These are phyloP conservation scores for Pollenia angustigena DNA, from an alignment of 2,888 invertebrate species.

Conservation along the genomic window DNA sequence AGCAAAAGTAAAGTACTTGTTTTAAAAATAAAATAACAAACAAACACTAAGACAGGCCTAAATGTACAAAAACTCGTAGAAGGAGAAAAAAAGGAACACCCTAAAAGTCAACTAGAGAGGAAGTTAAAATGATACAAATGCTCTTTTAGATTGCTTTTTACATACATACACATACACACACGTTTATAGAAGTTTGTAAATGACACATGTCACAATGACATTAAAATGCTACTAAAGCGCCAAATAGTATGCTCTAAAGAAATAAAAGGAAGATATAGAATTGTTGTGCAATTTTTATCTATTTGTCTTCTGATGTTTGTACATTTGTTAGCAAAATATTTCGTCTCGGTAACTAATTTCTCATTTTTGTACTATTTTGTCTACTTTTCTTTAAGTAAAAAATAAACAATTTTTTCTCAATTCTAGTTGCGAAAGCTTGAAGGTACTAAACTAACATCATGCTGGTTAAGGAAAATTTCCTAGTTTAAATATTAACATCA, in stretches of 20 bases:
- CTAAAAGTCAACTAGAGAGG: constrained; percentile 9
- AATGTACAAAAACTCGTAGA: constrained; percentile 6
- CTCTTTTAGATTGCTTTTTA: constrained; percentile 44
- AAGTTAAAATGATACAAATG: constrained; percentile 63
- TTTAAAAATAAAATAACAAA: constrained; percentile 43
- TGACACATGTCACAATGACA: constrained; percentile 83
- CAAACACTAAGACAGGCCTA: constrained; percentile 58
- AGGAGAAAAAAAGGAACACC: neutral
- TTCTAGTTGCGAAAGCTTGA: neutral
- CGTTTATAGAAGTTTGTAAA: constrained; percentile 77
- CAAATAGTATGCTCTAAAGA: constrained; percentile 76
- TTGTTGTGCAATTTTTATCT: constrained; percentile 18
- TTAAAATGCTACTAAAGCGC: constrained; percentile 78
- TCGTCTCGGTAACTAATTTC: constrained; percentile 67
- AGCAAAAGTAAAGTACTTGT: constrained; percentile 12
- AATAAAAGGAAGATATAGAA: constrained; percentile 18
- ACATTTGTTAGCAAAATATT: constrained; percentile 52
- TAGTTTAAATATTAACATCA: constrained; percentile 66
- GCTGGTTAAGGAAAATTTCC: constrained; percentile 24
- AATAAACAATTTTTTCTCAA: neutral
- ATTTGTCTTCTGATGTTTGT: constrained; percentile 45
- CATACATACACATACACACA: constrained; percentile 28
- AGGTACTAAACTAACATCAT: constrained; percentile 26
- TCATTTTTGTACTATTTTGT: constrained; percentile 6
- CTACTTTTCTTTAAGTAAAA: neutral